Conservation (phyloP, 2,888 invertebrate species). For the Uloborus plumipes region DNA sequence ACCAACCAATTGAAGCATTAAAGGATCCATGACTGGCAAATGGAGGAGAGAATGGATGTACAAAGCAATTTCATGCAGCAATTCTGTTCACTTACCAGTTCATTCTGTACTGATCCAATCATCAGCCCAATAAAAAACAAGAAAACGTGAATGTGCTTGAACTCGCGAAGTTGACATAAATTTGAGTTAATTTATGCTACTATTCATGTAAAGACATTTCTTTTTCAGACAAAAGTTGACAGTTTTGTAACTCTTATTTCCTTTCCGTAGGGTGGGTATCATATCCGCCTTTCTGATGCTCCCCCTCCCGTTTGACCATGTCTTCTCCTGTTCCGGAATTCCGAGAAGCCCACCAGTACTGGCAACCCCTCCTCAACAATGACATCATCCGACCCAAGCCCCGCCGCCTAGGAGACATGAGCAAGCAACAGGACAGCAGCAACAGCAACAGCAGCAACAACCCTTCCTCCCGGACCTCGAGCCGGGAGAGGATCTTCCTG, state of each 20-base stretch:
- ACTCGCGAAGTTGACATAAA: too few species aligned
- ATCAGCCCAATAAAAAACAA: too few species aligned
- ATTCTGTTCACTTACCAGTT: too few species aligned
- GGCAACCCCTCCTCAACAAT: constrained; percentile 80
- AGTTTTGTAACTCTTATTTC: not conserved
- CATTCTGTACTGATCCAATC: too few species aligned
- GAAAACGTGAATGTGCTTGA: too few species aligned
- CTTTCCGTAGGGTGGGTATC: constrained; percentile 45
- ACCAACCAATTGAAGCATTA: too few species aligned
- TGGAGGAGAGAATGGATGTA: too few species aligned
- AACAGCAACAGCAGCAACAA: constrained; percentile 8
- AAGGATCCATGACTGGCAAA: too few species aligned
- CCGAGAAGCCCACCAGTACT: constrained; percentile 71
- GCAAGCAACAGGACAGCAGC: constrained; percentile 3
- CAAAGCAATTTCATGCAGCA: too few species aligned
- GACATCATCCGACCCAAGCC: constrained; percentile 89
- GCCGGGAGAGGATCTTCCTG: constrained; percentile 43
- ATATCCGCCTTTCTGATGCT: constrained; percentile 42
- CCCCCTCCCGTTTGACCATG: constrained; percentile 39
- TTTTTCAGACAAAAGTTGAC: too few species aligned
- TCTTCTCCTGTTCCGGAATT: constrained; percentile 69
- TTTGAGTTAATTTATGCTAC: too few species aligned
- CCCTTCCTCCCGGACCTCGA: constrained; percentile 24
- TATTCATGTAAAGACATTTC: too few species aligned
- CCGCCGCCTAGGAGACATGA: constrained; percentile 77